A percentile compares a stretch with the other conserved stretches of the same genome.
phyloP scores from a whole-genome alignment of 2,113 vertebrate genomes.

The Gymnarchus niloticus region DNA sequence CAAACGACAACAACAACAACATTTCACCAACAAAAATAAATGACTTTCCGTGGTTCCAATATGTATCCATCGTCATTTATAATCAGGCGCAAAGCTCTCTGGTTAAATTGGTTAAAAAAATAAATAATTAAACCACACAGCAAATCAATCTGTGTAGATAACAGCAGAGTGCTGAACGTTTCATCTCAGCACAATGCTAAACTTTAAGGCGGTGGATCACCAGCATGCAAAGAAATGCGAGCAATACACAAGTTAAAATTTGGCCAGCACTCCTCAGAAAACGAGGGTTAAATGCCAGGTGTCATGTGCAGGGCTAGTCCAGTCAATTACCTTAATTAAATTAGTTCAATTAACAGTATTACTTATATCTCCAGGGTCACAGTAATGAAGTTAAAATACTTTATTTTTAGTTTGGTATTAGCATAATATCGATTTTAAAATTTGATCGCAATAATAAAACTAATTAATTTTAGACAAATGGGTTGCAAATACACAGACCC shows the following conservation, averaged over 20 bases:
- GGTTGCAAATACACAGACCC: background rate
- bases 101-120: background rate
- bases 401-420: too few species aligned
- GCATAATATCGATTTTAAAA: too few species aligned
- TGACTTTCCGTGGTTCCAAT: background rate
- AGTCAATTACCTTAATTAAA: background rate
- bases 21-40: background rate
- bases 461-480: background rate
- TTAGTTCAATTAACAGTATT: background rate
- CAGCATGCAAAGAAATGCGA: background rate
- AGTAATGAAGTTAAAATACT: background rate
- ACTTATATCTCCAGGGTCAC: background rate
- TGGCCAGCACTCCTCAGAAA: background rate
- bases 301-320: background rate
- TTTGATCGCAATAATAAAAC: too few species aligned
- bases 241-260: background rate
- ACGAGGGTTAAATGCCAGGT: background rate
- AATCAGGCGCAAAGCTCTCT: background rate
- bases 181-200: background rate
- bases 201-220: background rate
- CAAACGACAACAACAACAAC: constrained; percentile 16
- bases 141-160: background rate
- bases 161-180: background rate
- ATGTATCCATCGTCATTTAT: background rate
- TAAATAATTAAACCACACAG: background rate